Percentiles rank a stretch among this genome's conserved stretches.
phyloP scores from a whole-genome alignment of 2,797 vertebrate genomes.

The Acropternis orthonyx region DNA sequence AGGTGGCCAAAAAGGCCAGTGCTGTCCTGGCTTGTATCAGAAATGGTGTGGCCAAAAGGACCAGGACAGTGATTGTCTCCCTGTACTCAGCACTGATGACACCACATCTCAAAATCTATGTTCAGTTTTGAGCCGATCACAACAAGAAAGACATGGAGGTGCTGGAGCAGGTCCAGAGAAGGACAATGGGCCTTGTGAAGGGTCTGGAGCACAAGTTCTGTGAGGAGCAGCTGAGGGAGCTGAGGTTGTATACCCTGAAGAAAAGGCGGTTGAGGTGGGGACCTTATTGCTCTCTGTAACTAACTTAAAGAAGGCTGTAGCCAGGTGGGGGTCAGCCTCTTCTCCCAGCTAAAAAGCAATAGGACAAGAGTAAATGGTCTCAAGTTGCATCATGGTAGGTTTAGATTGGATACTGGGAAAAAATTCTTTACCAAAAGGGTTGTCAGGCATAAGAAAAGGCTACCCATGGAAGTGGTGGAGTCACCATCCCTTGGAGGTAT shows the following conservation, averaged over 20 bases:
- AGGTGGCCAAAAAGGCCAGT: background rate
- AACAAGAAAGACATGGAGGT: background rate
- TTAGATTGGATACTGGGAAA: background rate
- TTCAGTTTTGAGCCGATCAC: background rate
- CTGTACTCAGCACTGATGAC: background rate
- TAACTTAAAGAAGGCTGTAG: background rate
- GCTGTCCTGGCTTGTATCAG: background rate
- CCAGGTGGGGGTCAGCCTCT: fast-evolving
- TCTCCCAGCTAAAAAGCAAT: background rate
- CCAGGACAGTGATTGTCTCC: too few species aligned
- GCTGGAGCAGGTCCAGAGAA: fast-evolving
- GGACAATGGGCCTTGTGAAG: background rate
- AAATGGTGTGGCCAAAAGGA: background rate
- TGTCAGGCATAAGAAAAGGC: background rate
- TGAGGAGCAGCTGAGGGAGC: background rate
- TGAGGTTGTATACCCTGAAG: background rate
- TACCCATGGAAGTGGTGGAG: background rate
- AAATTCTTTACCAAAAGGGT: background rate
- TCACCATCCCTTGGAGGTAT: background rate
- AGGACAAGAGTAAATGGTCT: background rate
- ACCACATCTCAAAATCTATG: background rate
- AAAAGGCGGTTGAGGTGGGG: background rate
- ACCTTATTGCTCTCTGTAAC: background rate
- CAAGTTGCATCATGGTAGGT: too few species aligned
- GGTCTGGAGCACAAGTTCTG: background rate